Base-by-base conservation (phyloP, 2,797 vertebrate species). In the Coilia nasus region DNA sequence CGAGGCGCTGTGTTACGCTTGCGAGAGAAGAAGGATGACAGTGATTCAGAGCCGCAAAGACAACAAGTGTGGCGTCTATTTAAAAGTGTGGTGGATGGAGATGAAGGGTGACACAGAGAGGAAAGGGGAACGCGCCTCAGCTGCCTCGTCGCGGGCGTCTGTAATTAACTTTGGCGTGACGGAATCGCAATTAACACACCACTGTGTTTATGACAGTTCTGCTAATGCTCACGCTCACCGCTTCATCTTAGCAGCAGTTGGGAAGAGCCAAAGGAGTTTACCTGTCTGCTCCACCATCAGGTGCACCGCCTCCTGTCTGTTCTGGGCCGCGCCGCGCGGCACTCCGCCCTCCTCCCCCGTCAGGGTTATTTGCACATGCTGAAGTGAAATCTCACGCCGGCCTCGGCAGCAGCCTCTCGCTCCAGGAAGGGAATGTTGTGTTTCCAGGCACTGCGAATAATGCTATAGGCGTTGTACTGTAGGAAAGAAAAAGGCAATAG, bases 1-100 rank as follows among this genome's bases (percentile, higher is more conserved):
- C 87, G 88, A 87, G 88, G 90, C 87, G 28, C 85, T 92, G 75
- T 86, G 92, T 90, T 92, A 88, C 90, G 88, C 90, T 92, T 71
- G 83, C 92, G 7, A 14, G 4, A 10, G 91, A 85, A 87, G 90
- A 86, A 82, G 90, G 90, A 88, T 93, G 93, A 95, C 94, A 94
- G 93, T 94, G 94, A 95, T 94, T 89, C 91, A 92, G 91, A 94
- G 91, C 90, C 87, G 83, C 89, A 88, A 93, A 92, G 94, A 95
- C 94, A 95, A 95, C 93, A 91, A 90, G 89, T 85, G 67, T 31
- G 12, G 82, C 81, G 86, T 83, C 91, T 92, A 92, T 94, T 94
- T 94, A 94, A 94, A 94, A 92, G 91, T 94, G 93, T 89, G 89
- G 90, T 89, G 87, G 88, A 92, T 91, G 88, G 60, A 93, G 94